Evolutionary conservation across 2,113 vertebrate genomes (phyloP).

Genomic region (Spilogale gracilis): DNA sequence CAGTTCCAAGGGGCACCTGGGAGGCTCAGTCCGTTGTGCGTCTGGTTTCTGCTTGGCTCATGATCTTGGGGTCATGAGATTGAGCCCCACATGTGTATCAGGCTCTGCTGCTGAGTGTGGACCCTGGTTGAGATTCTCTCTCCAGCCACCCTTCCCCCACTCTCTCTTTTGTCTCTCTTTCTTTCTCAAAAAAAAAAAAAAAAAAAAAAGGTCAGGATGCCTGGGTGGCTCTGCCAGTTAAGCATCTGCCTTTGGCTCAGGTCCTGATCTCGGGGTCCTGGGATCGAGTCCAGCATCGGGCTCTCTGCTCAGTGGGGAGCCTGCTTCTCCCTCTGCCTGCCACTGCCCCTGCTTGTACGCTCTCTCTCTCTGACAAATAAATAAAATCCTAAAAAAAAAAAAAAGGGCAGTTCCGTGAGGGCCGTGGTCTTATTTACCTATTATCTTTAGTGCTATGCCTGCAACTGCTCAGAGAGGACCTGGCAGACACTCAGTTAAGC

Average conservation of each 20-base stretch:
- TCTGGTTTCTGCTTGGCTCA: neutral
- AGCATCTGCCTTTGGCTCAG: too few species aligned
- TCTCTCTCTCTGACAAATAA: neutral
- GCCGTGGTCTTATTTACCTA: neutral
- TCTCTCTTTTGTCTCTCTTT: too few species aligned
- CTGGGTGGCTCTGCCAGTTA: too few species aligned
- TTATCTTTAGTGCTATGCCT: neutral
- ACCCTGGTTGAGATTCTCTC: neutral
- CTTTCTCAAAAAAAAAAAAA: too few species aligned
- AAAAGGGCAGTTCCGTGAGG: neutral
- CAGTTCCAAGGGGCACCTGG: neutral
- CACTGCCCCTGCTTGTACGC: too few species aligned
- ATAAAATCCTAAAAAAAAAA: neutral
- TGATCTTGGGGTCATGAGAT: neutral
- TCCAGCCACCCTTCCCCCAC: neutral
- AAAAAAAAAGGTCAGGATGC: too few species aligned
- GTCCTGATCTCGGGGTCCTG: too few species aligned
- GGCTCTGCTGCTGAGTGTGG: neutral
- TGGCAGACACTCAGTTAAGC: neutral
- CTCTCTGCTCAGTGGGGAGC: too few species aligned
- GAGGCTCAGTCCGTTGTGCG: neutral
- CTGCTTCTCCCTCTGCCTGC: too few species aligned
- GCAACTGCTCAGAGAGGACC: neutral
- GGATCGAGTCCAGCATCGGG: too few species aligned
- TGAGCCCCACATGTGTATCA: neutral